These are phyloP conservation scores for Lottia gigantea DNA, from an alignment of 2,888 invertebrate genomes.

Conservation along the genomic window DNA sequence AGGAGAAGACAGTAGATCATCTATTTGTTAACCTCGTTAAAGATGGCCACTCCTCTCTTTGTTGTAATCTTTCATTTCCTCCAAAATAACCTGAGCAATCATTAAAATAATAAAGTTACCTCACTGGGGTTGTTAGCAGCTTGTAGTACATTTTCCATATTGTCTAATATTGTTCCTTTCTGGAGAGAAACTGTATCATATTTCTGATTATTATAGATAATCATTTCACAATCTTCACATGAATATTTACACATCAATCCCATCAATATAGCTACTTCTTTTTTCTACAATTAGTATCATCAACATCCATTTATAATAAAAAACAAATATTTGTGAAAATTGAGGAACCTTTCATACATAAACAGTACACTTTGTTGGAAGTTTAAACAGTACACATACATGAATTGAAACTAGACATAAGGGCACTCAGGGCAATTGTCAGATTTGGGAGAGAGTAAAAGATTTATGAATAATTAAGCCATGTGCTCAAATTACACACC, in stretches of 20 bases:
- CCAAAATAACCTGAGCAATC: background rate
- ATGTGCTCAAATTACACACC: background rate
- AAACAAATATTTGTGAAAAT: background rate
- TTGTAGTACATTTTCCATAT: conserved; percentile 55
- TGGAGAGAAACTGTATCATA: conserved; percentile 62
- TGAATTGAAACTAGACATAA: too few relatives aligned
- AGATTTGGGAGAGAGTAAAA: too few relatives aligned
- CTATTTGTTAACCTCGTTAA: too few relatives aligned
- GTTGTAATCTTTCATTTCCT: too few relatives aligned
- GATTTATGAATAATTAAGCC: too few relatives aligned
- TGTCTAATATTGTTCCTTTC: conserved; percentile 68
- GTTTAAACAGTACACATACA: too few relatives aligned
- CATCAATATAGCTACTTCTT: conserved; percentile 65
- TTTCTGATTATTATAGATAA: conserved; percentile 56
- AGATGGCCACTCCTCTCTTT: too few relatives aligned
- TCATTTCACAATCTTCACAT: conserved; percentile 66
- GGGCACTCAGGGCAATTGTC: too few relatives aligned
- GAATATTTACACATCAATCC: conserved; percentile 69
- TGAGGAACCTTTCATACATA: background rate
- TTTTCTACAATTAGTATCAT: conserved; percentile 43
- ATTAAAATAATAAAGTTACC: background rate
- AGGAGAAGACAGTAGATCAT: too few relatives aligned
- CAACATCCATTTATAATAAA: background rate
- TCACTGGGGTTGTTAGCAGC: conserved; percentile 9
- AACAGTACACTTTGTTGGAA: too few relatives aligned